Evolutionary conservation across 2,888 invertebrate species (phyloP).

Genomic region (Hanleya hanleyi): DNA sequence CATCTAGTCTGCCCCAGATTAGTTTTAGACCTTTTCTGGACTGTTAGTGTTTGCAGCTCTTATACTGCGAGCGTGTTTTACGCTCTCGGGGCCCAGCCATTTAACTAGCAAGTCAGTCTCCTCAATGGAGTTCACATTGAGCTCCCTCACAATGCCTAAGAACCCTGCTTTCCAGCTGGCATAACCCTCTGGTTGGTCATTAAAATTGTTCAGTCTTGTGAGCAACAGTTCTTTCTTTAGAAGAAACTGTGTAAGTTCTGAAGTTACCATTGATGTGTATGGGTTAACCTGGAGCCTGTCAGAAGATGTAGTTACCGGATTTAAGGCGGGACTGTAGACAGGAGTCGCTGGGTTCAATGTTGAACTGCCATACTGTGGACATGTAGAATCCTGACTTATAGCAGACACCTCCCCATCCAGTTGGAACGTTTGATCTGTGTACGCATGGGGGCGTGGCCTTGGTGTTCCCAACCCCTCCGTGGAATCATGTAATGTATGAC

Average conservation of each 20-base stretch:
- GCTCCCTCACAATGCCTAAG: constrained; percentile 16
- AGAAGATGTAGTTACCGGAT: no score
- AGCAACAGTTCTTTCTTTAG: constrained; percentile 30
- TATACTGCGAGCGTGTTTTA: constrained; percentile 23
- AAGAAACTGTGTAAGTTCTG: constrained; percentile 16
- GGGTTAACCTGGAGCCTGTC: not conserved
- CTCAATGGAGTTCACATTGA: constrained; percentile 18
- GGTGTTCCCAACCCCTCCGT: not conserved
- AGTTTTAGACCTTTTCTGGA: no score
- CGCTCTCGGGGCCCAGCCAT: constrained; percentile 23
- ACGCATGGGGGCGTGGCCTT: not conserved
- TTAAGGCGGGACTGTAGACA: not conserved
- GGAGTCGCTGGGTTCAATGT: not conserved
- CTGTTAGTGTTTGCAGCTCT: no score
- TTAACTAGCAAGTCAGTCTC: constrained; percentile 29
- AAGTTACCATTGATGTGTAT: not conserved
- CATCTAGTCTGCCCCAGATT: no score
- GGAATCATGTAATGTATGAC: not conserved
- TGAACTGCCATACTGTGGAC: not conserved
- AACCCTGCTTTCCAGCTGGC: constrained; percentile 30
- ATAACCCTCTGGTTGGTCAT: constrained; percentile 32
- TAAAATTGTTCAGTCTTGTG: constrained; percentile 16
- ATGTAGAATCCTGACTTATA: no score
- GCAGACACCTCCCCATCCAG: no score
- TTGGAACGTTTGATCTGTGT: no score